Evolutionary conservation across 1,140 invertebrate genomes (phyloP), one percentile per base, ranked within the genome.

Genomic region (Anoplophora glabripennis): DNA sequence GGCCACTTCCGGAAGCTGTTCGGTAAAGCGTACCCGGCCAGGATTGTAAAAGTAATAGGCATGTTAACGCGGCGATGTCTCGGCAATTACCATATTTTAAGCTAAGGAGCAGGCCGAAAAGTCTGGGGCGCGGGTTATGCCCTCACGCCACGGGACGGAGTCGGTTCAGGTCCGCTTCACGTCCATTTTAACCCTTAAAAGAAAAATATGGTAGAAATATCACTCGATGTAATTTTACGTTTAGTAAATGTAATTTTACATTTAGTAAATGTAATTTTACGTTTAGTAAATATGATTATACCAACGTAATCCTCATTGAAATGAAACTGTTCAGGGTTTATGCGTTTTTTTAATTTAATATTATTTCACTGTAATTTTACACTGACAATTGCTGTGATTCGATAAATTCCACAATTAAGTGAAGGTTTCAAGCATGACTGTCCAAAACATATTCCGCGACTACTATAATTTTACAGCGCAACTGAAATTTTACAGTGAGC

Each of bases 61-160:
- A 44, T 63, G 61, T 63, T 63, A 63, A 63, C 49, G 56, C 61
- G 55, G 56, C 61, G 58, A 59, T 55, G 51, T 53, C 55, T 54
- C 35, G 55, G 58, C 53, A 61, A 65, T 65, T 65, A 65, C 63
- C 59, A 58, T 65, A 61, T 61, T 65, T 65, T 53, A 65, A 28
- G 34, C 21, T 12, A 49, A 11, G 14, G 33, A 34, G 11, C 21
- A 49, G 47, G 34, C 12, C 47, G 47, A n/a, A n/a, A n/a, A n/a
- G n/a, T n/a, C n/a, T n/a, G n/a, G 47, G 35, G 36, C 21, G 10
- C 11, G 44, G 44, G 4, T 11, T 11, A 46, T 11, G 33, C 28
- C n/a, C 11, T 34, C 35, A 49, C 14, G 18, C n/a, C 21, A 2
- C 5, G 21, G 21, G 21, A 28, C 21, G 21, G 21, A 28, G 21